Conservation (phyloP, 37 sponge, comb jelly and placozoan species). For the Ephydatia muelleri region DNA sequence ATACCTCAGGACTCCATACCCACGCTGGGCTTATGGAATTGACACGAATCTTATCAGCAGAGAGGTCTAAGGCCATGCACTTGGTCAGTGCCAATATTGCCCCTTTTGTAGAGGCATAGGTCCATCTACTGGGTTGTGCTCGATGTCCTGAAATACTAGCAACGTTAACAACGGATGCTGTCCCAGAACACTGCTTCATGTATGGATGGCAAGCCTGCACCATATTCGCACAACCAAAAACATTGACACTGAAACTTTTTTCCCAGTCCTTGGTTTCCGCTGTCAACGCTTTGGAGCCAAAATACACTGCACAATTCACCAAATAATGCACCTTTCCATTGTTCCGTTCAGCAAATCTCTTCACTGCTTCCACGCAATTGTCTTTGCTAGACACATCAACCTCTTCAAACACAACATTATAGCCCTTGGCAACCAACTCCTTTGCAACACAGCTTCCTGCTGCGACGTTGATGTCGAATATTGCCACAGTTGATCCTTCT, state of each 20-base stretch:
- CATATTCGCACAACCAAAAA: conserved; percentile 88
- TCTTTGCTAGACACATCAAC: conserved; percentile 82
- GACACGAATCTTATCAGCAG: conserved; percentile 68
- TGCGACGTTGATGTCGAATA: conserved; percentile 78
- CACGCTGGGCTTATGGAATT: conserved; percentile 86
- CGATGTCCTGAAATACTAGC: conserved; percentile 75
- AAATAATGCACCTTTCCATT: conserved; percentile 54
- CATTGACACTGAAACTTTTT: conserved; percentile 81
- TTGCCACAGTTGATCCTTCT: conserved; percentile 80
- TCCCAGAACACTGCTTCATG: conserved; percentile 53
- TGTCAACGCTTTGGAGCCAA: conserved; percentile 71
- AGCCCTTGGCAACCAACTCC: conserved; percentile 13
- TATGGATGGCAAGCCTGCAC: conserved; percentile 65
- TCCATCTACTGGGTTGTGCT: conserved; percentile 81
- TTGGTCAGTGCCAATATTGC: conserved; percentile 74
- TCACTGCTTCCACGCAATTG: conserved; percentile 55
- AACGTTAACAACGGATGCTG: conserved; percentile 62
- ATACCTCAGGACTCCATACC: conserved; percentile 89
- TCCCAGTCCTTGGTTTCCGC: conserved; percentile 84
- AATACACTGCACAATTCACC: conserved; percentile 82
- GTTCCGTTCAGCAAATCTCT: conserved; percentile 40
- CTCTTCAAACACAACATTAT: conserved; percentile 19
- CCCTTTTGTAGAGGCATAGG: conserved; percentile 82
- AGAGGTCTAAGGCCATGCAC: conserved; percentile 85
- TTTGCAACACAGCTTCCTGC: conserved; percentile 43